These are phyloP conservation scores for Macrocentrus cingulum DNA, from an alignment of 1,140 invertebrate species.

Conservation along the genomic window DNA sequence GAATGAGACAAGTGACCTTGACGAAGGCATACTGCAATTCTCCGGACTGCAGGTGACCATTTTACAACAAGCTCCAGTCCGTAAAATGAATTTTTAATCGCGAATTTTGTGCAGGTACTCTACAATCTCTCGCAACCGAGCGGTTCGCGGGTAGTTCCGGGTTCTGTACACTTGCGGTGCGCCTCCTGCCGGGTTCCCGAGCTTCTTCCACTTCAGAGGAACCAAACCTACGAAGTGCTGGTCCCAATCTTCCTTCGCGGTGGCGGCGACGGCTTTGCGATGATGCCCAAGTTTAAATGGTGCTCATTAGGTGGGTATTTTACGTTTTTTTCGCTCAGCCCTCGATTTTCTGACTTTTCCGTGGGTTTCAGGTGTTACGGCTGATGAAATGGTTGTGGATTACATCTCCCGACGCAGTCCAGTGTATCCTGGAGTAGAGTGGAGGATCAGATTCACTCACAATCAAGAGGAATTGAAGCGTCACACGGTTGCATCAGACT, in stretches of 20 bases:
- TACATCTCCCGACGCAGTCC: conserved; percentile 30
- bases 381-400: conserved; percentile 29
- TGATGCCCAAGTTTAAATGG: conserved; percentile 41
- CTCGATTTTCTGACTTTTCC: too few relatives aligned
- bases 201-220: conserved; percentile 51
- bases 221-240: conserved; percentile 57
- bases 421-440: conserved; percentile 20
- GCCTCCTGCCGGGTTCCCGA: conserved; percentile 58
- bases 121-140: conserved; percentile 61
- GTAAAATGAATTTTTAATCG: too few relatives aligned
- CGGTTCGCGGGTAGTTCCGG: conserved; percentile 56
- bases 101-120: conserved; percentile 43
- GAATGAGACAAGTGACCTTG: conserved; percentile 43
- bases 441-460: conserved; percentile 24
- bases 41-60: conserved; percentile 51
- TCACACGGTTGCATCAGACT: neutral
- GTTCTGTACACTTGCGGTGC: conserved; percentile 57
- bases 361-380: neutral
- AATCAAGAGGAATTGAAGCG: neutral
- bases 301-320: conserved; percentile 21
- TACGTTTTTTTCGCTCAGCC: too few relatives aligned
- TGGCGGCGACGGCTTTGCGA: conserved; percentile 62
- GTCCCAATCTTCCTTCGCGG: conserved; percentile 58
- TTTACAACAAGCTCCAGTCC: neutral
- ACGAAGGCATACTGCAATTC: conserved; percentile 64